phyloP scores from a whole-genome alignment of 1,140 invertebrate species.

The Paramacrobiotus metropolitanus region DNA sequence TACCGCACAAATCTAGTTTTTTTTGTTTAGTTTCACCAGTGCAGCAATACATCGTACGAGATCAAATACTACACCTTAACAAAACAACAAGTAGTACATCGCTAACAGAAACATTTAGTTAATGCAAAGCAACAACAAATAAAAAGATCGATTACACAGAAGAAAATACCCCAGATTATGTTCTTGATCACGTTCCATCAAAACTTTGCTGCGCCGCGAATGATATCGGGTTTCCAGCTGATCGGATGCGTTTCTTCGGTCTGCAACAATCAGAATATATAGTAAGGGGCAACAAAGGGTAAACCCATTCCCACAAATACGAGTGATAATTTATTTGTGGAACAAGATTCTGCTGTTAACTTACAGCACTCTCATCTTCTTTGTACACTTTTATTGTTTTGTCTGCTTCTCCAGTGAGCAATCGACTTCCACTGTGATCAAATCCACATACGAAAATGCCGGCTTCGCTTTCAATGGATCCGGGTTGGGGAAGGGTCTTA shows the following conservation, averaged over 20 bases:
- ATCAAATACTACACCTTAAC: no score
- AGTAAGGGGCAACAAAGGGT: neutral
- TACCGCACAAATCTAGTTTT: no score
- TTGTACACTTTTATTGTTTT: conserved; percentile 99
- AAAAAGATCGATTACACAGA: no score
- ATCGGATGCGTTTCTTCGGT: conserved; percentile 88
- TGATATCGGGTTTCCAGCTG: conserved; percentile 83
- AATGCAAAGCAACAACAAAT: no score
- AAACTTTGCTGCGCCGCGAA: conserved; percentile 20
- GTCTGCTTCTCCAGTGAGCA: conserved; percentile 92
- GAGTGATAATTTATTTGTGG: neutral
- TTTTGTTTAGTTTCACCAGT: no score
- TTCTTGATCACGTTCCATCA: no score
- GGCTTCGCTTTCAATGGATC: conserved; percentile 96
- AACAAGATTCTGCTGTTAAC: conserved; percentile 15
- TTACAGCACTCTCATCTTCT: conserved; percentile 74
- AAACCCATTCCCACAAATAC: neutral
- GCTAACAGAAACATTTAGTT: no score
- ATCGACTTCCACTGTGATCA: conserved; percentile 69
- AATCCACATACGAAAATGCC: conserved; percentile 87
- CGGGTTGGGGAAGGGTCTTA: conserved; percentile 78
- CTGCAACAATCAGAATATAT: conserved; percentile 25
- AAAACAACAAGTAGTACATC: no score
- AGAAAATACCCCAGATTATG: no score
- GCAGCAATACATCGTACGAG: no score